Base-by-base conservation (phyloP, 2,888 invertebrate genomes). In the Mythimna lalbum region DNA sequence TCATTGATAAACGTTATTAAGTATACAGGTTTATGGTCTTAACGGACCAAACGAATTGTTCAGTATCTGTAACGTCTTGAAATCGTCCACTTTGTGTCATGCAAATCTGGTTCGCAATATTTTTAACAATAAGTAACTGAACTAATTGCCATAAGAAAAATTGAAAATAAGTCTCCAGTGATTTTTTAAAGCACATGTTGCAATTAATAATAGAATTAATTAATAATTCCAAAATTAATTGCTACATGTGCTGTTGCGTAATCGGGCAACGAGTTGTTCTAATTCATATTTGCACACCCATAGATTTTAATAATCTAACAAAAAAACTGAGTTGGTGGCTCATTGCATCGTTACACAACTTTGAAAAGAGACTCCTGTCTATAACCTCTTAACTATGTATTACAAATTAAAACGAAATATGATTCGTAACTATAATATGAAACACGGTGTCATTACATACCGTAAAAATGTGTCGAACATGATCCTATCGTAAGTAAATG, bases 401-500 rank as follows among this genome's bases (percentile, higher is more conserved):
- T 47, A 53, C 47, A 27, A 59, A 56, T 68, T 56, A 49, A 52
- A 56, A 63, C 59, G 61, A 12, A 68, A 80, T 63, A 53, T 56
- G 52, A 72, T 56, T n/a, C 56, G 23, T 31, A 60, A 47, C 39
- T 56, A 57, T 63, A 39, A 69, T 23, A 60, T 73, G n/a, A 52
- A 19, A 61, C 47, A n/a, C 31, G 53, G 23, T 70, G 52, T 64
- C 60, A 79, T 63, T 65, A 43, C 33, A 67, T 23, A 52, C 50
- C 21, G 60, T 64, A 55, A 31, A 33, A 63, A 47, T 59, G 36
- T 14, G 53, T 62, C n/a, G 56, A 65, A 73, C 47, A 73, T 49
- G 76, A 79, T 53, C 49, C 79, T 50, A 56, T 17, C 21, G 47
- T 56, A 14, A 39, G 72, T 50, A 73, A 79, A 55, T 39, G 49